Evolutionary conservation across 2,797 vertebrate genomes (phyloP).

Genomic region (Phalloptychus januarius): DNA sequence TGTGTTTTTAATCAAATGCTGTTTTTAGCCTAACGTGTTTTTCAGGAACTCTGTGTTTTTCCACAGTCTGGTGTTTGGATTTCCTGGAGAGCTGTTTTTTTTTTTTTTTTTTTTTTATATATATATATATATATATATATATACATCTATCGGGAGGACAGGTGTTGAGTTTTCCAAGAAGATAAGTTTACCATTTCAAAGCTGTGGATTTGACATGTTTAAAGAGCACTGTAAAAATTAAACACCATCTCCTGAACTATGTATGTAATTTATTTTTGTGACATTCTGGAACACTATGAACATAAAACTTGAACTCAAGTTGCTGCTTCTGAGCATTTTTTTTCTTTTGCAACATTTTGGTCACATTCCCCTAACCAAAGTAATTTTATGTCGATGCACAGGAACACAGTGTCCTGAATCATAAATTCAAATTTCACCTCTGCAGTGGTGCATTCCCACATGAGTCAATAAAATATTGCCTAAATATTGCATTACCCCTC

Average conservation of each 20-base stretch:
- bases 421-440: slow-evolving; percentile 25
- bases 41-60: slow-evolving; percentile 34
- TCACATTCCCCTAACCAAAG: slow-evolving; percentile 41
- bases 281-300: slow-evolving; percentile 46
- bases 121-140: background rate
- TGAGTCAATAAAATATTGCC: slow-evolving; percentile 1
- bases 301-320: slow-evolving; percentile 48
- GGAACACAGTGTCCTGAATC: slow-evolving; percentile 35
- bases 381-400: slow-evolving; percentile 20
- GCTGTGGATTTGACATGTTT: slow-evolving; percentile 38
- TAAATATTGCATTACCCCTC: background rate
- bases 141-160: slow-evolving; percentile 41
- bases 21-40: slow-evolving; percentile 49
- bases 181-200: slow-evolving; percentile 51
- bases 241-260: slow-evolving; percentile 35
- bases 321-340: slow-evolving; percentile 27
- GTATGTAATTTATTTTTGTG: slow-evolving; percentile 51
- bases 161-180: slow-evolving; percentile 52
- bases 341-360: slow-evolving; percentile 41
- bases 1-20: slow-evolving; percentile 56
- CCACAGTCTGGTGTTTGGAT: slow-evolving; percentile 34
- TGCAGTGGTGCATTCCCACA: slow-evolving; percentile 9
- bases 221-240: slow-evolving; percentile 40
- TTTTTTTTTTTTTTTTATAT: too few relatives aligned
- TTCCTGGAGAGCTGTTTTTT: slow-evolving; percentile 31